Evolutionary conservation across 2,113 vertebrate species (phyloP), one percentile per base, ranked within the genome.

Genomic region (Carassius gibelio): DNA sequence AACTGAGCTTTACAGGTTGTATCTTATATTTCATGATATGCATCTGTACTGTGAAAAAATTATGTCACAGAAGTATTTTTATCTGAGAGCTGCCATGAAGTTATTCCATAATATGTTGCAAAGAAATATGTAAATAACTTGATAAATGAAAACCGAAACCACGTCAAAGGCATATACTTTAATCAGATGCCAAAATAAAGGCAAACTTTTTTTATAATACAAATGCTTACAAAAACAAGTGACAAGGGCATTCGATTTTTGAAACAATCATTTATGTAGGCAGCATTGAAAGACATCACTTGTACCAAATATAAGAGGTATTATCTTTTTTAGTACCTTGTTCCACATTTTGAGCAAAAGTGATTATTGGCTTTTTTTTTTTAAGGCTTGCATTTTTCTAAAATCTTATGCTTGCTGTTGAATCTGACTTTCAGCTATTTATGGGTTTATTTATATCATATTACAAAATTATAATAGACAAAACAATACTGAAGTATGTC

Each of bases 191-290:
- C 62, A 52, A 72, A 42, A 30, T 76, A 84, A 78, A 45, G 57
- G 34, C 75, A 81, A 87, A 87, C 11, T 17, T 87, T 66, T 15
- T 38, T 68, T 74, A 75, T 71, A 86, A 45, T 83, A 87, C 76
- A 84, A 74, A 87, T 50, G 59, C 59, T 72, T 87, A 87, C 57
- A 87, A 84, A 81, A 85, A 68, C 66, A 81, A 85, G 15, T 36
- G 64, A 82, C 48, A 71, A 36, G 61, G 78, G 78, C 23, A 55
- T 76, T 55, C 19, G 15, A 61, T 5, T 61, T 79, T n/a, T 71
- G 2, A 62, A 81, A 81, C 80, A 55, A 69, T 69, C 17, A 69
- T 71, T 71, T 52, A 36, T 52, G 8, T 10, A 71, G 48, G 64
- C 80, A 82, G 80, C 64, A 71, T n/a, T 42, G 57, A 45, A 80